These are phyloP conservation scores for Heteropelma amictum DNA, from an alignment of 2,888 invertebrate species.

Conservation along the genomic window DNA sequence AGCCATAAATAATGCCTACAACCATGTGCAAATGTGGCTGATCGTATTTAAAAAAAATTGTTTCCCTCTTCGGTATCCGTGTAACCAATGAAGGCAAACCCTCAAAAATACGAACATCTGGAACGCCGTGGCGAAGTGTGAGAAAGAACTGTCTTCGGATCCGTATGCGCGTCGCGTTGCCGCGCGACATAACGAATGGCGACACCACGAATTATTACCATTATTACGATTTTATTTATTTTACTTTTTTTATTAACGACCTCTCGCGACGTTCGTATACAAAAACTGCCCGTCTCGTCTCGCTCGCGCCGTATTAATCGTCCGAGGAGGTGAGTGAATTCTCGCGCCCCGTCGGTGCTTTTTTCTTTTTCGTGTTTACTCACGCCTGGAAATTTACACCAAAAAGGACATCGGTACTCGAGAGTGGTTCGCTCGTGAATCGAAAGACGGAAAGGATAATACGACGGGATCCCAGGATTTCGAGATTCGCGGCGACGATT, in stretches of 20 bases:
- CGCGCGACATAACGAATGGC: slow-evolving; percentile 48
- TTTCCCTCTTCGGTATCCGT: slow-evolving; percentile 10
- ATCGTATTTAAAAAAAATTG: slow-evolving; percentile 35
- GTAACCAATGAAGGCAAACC: slow-evolving; percentile 48
- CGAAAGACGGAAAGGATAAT: slow-evolving; percentile 36
- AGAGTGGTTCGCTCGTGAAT: slow-evolving; percentile 17
- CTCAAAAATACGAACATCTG: slow-evolving; percentile 58
- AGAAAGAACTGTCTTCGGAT: slow-evolving; percentile 56
- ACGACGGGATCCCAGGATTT: slow-evolving; percentile 49
- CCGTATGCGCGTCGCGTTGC: slow-evolving; percentile 32
- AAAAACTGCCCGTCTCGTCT: slow-evolving; percentile 34
- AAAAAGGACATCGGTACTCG: slow-evolving; percentile 11
- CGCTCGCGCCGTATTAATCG: slow-evolving; percentile 35
- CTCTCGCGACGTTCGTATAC: slow-evolving; percentile 34
- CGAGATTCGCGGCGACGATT: slow-evolving; percentile 47
- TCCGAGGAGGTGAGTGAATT: slow-evolving; percentile 41
- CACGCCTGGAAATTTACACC: slow-evolving; percentile 24
- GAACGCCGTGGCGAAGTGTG: slow-evolving; percentile 51
- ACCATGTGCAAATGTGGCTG: slow-evolving; percentile 61
- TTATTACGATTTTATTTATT: slow-evolving; percentile 10
- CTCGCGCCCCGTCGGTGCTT: neutral
- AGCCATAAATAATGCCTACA: slow-evolving; percentile 54
- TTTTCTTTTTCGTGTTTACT: slow-evolving; percentile 9
- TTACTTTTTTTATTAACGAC: slow-evolving; percentile 21
- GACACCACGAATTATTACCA: no score